These are phyloP conservation scores for Carcharodon carcharias DNA, from an alignment of 2,797 vertebrate genomes.

Conservation along the genomic window DNA sequence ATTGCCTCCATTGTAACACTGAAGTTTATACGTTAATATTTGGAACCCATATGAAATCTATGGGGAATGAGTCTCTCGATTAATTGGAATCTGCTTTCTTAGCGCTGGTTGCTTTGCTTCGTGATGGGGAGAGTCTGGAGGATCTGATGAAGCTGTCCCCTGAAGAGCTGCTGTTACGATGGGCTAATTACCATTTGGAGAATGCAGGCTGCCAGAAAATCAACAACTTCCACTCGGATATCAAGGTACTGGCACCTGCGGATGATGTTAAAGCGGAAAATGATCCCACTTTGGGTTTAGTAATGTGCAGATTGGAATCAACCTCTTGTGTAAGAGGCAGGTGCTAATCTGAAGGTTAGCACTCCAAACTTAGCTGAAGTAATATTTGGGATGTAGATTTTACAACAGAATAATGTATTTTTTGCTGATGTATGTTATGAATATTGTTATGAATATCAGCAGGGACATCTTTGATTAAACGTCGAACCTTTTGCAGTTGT, in stretches of 20 bases:
- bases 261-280: not conserved
- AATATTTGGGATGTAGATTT: not conserved
- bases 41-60: not conserved
- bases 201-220: conserved; percentile 77
- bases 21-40: not conserved
- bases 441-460: not conserved
- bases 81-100: conserved; percentile 40
- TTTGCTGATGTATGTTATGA: not conserved
- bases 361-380: not conserved
- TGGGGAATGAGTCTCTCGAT: not conserved
- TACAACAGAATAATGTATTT: not conserved
- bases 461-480: not conserved
- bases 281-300: not conserved
- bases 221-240: conserved; percentile 90
- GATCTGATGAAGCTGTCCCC: conserved; percentile 93
- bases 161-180: conserved; percentile 87
- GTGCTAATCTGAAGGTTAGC: not conserved
- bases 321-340: not conserved
- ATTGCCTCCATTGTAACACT: not conserved
- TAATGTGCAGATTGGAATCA: not conserved
- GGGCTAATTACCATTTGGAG: conserved; percentile 93
- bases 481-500: not conserved
- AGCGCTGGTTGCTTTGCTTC: conserved; percentile 87
- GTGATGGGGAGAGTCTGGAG: conserved; percentile 87
- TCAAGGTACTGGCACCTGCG: conserved; percentile 68